phyloP scores from a whole-genome alignment of 23 tunicate species.

The Clavelina lepadiformis region DNA sequence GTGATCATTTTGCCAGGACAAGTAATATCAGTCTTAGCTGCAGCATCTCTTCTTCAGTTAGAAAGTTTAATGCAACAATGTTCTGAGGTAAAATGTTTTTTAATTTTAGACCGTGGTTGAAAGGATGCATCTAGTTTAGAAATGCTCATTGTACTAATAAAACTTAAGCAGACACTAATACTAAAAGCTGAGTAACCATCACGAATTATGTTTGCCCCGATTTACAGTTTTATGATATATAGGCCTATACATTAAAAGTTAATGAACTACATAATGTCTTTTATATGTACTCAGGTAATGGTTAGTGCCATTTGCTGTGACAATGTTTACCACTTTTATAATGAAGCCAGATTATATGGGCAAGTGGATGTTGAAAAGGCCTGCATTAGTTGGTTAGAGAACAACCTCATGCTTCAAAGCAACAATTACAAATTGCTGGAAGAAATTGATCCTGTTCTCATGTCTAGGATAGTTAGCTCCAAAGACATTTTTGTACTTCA shows the following conservation, averaged over 20 bases:
- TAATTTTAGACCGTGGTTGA: too few species aligned
- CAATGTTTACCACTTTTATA: constrained; percentile 67
- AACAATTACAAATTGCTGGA: constrained; percentile 2
- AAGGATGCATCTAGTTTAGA: not conserved
- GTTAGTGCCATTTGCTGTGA: constrained; percentile 41
- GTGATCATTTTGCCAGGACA: constrained; percentile 44
- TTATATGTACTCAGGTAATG: constrained; percentile 44
- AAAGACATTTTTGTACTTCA: constrained; percentile 81
- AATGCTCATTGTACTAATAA: not conserved
- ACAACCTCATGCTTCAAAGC: constrained; percentile 73
- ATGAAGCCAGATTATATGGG: constrained; percentile 74
- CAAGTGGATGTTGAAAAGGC: constrained; percentile 53
- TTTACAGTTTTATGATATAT: too few species aligned
- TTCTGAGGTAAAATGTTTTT: constrained; percentile 39
- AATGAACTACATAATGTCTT: too few species aligned
- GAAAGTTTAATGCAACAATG: constrained; percentile 95
- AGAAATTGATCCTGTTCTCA: constrained; percentile 57
- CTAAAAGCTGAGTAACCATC: not conserved
- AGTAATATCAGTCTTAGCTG: constrained; percentile 89
- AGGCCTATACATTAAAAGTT: too few species aligned
- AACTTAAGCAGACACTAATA: not conserved
- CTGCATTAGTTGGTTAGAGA: constrained; percentile 84
- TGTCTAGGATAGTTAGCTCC: constrained; percentile 60
- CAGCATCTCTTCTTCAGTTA: constrained; percentile 89
- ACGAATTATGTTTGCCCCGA: too few species aligned